Evolutionary conservation across 1,140 invertebrate species (phyloP).

Genomic region (Epicauta chinensis): DNA sequence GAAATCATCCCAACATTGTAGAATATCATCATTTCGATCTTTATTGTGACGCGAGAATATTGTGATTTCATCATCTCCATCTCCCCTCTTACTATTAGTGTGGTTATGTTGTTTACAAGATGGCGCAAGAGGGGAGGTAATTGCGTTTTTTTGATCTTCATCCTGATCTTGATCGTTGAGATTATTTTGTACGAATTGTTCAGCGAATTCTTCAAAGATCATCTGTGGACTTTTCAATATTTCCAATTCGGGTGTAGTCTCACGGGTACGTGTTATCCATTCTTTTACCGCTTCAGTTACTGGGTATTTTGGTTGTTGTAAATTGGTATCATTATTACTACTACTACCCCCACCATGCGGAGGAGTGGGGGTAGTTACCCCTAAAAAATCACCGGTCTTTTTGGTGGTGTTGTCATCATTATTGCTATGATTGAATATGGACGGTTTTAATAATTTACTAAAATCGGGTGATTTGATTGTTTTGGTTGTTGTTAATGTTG

Average conservation of each 20-base stretch:
- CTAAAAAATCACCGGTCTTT: constrained; percentile 14
- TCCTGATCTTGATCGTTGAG: neutral
- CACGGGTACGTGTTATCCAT: constrained; percentile 40
- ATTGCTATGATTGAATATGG: neutral
- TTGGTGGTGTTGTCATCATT: neutral
- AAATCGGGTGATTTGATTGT: constrained; percentile 17
- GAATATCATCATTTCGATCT: constrained; percentile 2
- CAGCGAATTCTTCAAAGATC: constrained; percentile 31
- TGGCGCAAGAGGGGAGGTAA: neutral
- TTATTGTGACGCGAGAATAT: constrained; percentile 18
- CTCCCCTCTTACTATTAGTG: neutral
- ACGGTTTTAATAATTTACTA: constrained; percentile 2
- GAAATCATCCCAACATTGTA: constrained; percentile 32
- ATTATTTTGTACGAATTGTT: too few species aligned
- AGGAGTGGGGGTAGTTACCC: constrained; percentile 4
- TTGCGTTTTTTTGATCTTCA: neutral
- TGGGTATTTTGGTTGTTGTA: constrained; percentile 30
- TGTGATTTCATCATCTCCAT: constrained; percentile 20
- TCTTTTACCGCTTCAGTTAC: constrained; percentile 40
- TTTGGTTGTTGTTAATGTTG: neutral
- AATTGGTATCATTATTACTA: neutral
- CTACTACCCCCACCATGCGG: constrained; percentile 1
- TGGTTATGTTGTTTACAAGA: neutral
- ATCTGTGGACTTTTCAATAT: constrained; percentile 37
- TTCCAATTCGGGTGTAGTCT: constrained; percentile 39